A percentile compares a stretch with the other conserved stretches of the same genome.
phyloP scores from a whole-genome alignment of 2,888 invertebrate genomes.

The Pammene aurita region DNA sequence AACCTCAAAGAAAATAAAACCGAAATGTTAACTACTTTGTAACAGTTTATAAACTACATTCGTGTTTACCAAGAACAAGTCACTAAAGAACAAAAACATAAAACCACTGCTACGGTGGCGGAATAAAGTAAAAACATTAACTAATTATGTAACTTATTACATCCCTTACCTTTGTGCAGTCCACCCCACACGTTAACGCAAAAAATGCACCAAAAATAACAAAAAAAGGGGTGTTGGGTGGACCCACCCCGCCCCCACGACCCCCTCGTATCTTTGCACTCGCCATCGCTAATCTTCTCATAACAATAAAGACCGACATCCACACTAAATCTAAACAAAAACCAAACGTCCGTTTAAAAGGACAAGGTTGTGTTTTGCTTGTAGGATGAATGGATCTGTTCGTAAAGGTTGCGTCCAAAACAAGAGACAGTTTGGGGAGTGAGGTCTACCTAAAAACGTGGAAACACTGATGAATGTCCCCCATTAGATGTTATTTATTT shows the following conservation, averaged over 20 bases:
- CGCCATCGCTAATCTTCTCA: constrained; percentile 77
- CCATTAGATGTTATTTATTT: constrained; percentile 85
- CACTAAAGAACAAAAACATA: background rate
- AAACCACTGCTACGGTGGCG: background rate
- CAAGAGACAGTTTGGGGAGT: constrained; percentile 74
- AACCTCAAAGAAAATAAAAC: constrained; percentile 10
- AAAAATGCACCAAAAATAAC: constrained; percentile 79
- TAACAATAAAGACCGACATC: constrained; percentile 74
- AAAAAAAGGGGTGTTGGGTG: constrained; percentile 71
- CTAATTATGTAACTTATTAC: constrained; percentile 51
- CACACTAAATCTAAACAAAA: constrained; percentile 48
- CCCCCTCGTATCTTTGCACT: constrained; percentile 77
- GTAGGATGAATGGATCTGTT: constrained; percentile 53
- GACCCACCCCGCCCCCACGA: constrained; percentile 60
- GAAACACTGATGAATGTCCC: constrained; percentile 83
- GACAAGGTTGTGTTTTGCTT: constrained; percentile 47
- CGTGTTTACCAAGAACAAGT: background rate
- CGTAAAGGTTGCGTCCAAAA: constrained; percentile 66
- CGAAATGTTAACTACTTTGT: constrained; percentile 19
- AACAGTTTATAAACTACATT: constrained; percentile 17
- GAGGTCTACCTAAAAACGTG: constrained; percentile 81
- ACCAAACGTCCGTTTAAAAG: constrained; percentile 46
- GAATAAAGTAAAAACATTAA: constrained; percentile 42
- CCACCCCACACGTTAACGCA: constrained; percentile 66
- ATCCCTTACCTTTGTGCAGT: constrained; percentile 55